Evolutionary conservation across 2,888 invertebrate species (phyloP), one percentile per base, ranked within the genome.

Genomic region (Actias luna): DNA sequence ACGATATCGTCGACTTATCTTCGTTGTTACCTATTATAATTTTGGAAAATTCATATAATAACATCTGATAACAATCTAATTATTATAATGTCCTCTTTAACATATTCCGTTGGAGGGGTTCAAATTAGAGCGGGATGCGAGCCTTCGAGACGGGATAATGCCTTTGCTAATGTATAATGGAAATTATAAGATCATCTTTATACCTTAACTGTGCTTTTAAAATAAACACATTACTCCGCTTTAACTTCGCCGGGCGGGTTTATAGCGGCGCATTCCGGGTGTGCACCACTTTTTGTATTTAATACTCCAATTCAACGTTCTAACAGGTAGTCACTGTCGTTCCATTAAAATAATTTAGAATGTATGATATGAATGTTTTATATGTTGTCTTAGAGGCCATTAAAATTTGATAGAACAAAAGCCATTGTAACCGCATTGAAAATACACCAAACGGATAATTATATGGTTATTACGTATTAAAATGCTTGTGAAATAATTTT

Each of bases 11-110:
- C 84, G 84, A 87, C 84, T 86, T 88, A 89, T 89, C 89, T 87
- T 81, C 78, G 80, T 87, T 85, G 85, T 78, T 82, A 79, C 75
- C 82, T 87, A 83, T 89, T 89, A 89, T 89, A 89, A 90, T 92
- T 91, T 89, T 84, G 81, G 83, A 80, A 90, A 92, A 89, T 91
- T 88, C 89, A 84, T 90, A 90, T 90, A 89, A 92, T 91, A 91
- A 90, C 80, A 85, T 89, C 89, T 88, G 90, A 91, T 91, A 91
- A 90, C 89, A 87, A 90, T 91, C 89, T 89, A 89, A 92, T 91
- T 91, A 90, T 92, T 89, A 89, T 92, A 92, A 92, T 91, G 88
- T 89, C 87, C 91, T 91, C 82, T 88, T 92, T 91, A 92, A 89
- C 88, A 91, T 92, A 90, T 88, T 85, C 88, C 87, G 87, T 89